These are phyloP conservation scores for Seira musarum DNA, from an alignment of 2,888 invertebrate species.

Conservation along the genomic window DNA sequence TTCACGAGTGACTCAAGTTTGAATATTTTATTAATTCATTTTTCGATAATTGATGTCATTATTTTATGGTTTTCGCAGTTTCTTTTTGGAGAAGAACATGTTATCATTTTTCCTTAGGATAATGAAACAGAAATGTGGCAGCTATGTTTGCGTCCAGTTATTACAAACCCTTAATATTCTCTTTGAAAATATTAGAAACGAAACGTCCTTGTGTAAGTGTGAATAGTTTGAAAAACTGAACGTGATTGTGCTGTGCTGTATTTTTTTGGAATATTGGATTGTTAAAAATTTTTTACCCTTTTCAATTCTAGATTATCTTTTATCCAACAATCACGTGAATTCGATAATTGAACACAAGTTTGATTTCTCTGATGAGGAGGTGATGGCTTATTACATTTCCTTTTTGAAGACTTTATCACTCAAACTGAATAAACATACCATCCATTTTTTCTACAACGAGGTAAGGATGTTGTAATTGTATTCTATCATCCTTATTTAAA, in stretches of 20 bases:
- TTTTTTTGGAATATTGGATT: too few relatives aligned
- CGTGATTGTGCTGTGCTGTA: too few relatives aligned
- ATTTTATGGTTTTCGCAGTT: slow-evolving; percentile 77
- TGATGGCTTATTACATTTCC: slow-evolving; percentile 99
- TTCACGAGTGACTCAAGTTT: slow-evolving; percentile 67
- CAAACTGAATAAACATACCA: slow-evolving; percentile 97
- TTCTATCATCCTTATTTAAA: too few relatives aligned
- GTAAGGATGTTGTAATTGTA: too few relatives aligned
- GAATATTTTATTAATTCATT: neutral
- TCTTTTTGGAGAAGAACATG: slow-evolving; percentile 99
- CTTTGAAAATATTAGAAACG: slow-evolving; percentile 99
- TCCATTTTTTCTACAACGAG: slow-evolving; percentile 99
- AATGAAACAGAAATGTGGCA: slow-evolving; percentile 97
- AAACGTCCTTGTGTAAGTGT: slow-evolving; percentile 98
- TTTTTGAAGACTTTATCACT: slow-evolving; percentile 98
- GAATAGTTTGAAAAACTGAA: too few relatives aligned
- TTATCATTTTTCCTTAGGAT: slow-evolving; percentile 97
- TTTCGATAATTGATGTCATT: neutral
- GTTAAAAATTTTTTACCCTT: too few relatives aligned
- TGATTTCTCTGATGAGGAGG: slow-evolving; percentile 99
- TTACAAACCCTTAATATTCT: slow-evolving; percentile 98
- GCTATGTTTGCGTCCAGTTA: slow-evolving; percentile 97
- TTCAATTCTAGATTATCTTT: slow-evolving; percentile 89
- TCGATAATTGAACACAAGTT: slow-evolving; percentile 99
- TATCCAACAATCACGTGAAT: slow-evolving; percentile 99